phyloP scores from a whole-genome alignment of 2,113 vertebrate species.

The mouse (Mus musculus) region DNA sequence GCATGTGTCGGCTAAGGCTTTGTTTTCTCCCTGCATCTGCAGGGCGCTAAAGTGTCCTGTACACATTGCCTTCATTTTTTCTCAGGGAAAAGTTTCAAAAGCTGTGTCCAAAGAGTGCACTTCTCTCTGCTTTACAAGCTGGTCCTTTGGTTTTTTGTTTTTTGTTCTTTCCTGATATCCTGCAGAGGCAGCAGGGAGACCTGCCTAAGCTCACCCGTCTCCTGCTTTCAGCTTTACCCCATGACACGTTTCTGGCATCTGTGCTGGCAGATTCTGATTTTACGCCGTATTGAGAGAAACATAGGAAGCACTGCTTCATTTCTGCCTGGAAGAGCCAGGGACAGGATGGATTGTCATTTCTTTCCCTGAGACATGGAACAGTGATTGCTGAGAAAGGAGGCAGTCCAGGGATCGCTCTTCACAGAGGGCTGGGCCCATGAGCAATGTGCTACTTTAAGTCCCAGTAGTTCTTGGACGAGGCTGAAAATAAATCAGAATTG shows the following conservation, averaged over 20 bases:
- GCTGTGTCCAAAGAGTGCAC: background rate
- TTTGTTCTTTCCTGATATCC: conserved; percentile 27
- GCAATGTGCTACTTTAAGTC: conserved; percentile 51
- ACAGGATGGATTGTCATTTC: conserved; percentile 54
- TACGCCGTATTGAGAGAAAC: conserved; percentile 40
- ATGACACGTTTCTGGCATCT: conserved; percentile 54
- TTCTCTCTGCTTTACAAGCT: conserved; percentile 42
- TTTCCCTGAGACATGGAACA: conserved; percentile 48
- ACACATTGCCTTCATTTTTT: background rate
- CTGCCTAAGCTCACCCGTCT: conserved; percentile 38
- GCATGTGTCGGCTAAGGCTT: background rate
- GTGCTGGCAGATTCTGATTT: conserved; percentile 5
- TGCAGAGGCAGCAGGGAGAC: conserved; percentile 14
- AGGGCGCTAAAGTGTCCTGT: background rate
- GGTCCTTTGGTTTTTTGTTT: too few relatives aligned
- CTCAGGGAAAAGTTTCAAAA: background rate
- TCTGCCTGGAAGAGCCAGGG: conserved; percentile 58
- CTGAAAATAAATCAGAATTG: conserved; percentile 66
- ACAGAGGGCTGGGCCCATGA: conserved; percentile 33
- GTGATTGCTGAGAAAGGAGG: conserved; percentile 57
- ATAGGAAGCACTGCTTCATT: conserved; percentile 58
- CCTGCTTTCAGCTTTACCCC: background rate
- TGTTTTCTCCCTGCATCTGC: background rate
- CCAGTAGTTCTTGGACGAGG: conserved; percentile 57
- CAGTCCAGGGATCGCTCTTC: conserved; percentile 1